Evolutionary conservation across 2,113 vertebrate species (phyloP).

Genomic region (Dicrurus megarhynchus): DNA sequence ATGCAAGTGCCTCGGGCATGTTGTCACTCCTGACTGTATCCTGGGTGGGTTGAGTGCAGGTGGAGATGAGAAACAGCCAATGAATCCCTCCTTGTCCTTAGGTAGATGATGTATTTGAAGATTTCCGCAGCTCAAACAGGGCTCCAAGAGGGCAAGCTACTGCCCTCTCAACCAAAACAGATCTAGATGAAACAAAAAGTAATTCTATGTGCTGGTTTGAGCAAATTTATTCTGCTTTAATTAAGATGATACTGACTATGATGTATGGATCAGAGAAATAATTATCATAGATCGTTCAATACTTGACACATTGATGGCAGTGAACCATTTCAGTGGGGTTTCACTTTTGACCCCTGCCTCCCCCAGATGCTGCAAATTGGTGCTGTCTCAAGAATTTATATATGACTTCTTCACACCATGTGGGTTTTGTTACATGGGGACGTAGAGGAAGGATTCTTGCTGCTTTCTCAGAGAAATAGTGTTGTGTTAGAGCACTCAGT

Average conservation of each 20-base stretch:
- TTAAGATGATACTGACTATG: not conserved
- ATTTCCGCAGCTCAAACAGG: not conserved
- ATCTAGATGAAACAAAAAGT: not conserved
- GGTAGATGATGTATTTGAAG: not conserved
- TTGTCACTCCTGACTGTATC: not conserved
- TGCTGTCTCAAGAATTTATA: not conserved
- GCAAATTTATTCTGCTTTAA: not conserved
- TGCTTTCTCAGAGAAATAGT: not conserved
- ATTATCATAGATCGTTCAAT: not conserved
- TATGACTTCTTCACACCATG: not conserved
- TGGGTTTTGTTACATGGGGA: not conserved
- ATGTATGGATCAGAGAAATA: not conserved
- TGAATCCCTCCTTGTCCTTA: not conserved
- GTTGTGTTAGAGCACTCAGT: not conserved
- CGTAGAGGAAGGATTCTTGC: not conserved
- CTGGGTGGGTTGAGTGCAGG: not conserved
- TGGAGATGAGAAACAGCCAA: accelerated
- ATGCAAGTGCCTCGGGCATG: not conserved
- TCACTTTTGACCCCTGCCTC: not conserved
- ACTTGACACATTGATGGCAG: not conserved
- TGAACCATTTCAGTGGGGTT: not conserved
- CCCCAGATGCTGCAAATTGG: not conserved
- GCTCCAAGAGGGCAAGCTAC: not conserved
- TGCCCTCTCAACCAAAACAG: not conserved
- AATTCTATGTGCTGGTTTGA: not conserved